Conservation (phyloP, 2,113 vertebrate genomes). For the Loxodonta africana region DNA sequence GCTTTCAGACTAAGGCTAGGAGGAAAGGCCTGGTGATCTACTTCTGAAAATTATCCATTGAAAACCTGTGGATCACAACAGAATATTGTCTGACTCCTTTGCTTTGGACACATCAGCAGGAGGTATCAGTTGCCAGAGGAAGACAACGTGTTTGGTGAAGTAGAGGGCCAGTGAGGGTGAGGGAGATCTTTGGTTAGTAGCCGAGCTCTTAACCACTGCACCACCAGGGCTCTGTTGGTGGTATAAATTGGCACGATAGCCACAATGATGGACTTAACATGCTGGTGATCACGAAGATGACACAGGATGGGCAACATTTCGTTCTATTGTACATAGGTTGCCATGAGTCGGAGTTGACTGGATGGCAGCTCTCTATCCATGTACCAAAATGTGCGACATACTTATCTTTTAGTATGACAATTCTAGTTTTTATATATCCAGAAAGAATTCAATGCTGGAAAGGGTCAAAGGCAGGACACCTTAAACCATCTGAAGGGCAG, state of each 20-base stretch:
- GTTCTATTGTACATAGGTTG: background rate
- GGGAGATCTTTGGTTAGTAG: too few relatives aligned
- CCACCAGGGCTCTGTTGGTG: too few relatives aligned
- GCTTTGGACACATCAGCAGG: background rate
- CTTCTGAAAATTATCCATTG: background rate
- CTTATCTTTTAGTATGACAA: background rate
- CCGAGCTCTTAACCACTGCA: too few relatives aligned
- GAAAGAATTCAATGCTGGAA: constrained; percentile 27
- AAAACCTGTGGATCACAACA: background rate
- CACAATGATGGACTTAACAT: background rate
- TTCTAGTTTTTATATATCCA: constrained; percentile 22
- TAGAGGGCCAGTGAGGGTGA: background rate
- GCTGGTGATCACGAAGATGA: background rate
- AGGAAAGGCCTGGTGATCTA: background rate
- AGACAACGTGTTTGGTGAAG: background rate
- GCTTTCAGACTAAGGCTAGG: background rate
- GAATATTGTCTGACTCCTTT: background rate
- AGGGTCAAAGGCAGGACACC: constrained; percentile 71
- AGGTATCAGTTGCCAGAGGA: background rate
- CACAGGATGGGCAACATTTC: background rate
- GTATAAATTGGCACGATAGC: background rate
- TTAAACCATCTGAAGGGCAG: constrained; percentile 57
- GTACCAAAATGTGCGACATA: background rate
- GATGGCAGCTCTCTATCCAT: background rate
- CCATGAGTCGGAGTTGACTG: background rate